Evolutionary conservation across 2,888 invertebrate genomes (phyloP), one percentile per base, ranked within the genome.

Genomic region (Geophilus truncorum): DNA sequence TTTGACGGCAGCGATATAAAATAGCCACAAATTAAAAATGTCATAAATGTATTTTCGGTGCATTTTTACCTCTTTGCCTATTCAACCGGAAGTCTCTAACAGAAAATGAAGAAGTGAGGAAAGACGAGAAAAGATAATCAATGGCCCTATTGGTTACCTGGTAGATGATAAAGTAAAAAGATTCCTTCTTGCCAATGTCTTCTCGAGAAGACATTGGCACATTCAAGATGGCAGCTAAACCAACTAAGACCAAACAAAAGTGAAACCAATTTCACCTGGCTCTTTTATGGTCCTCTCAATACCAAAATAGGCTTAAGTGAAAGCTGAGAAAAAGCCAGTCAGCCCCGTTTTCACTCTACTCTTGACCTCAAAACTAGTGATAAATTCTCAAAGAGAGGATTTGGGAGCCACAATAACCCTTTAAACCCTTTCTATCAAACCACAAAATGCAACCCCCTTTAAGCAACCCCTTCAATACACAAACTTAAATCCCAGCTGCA

Each of bases 381-480:
- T 62, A 62, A 62, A 62, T 45, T 45, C 62, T 62, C 62, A 62
- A 62, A 62, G 62, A 28, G 62, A 62, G 62, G 62, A 62, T 62
- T 62, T 62, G 15, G 23, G 62, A 62, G 62, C 62, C 62, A 62
- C 62, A 62, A 62, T 62, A 62, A 62, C 62, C 62, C 62, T 62
- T 62, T 62, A 62, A 62, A 62, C 62, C 62, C 62, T 62, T 62
- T 62, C 62, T 62, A 62, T 62, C 62, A 62, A 62, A 62, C 62
- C 62, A 62, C 62, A 62, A 62, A 62, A 62, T 62, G 62, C 23
- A 62, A 18, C 6, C 23, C 62, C 23, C 62, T 12, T 62, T 45
- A 18, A n/a, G 15, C 62, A 62, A 62, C 62, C 62, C 23, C 62
- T 62, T 62, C 28, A 28, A 28, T 28, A 45, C 62, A 28, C 23